Percentiles rank a stretch among this genome's conserved stretches.
Evolutionary conservation across 2,113 vertebrate genomes (phyloP).

Genomic region (Climacteris rufus): DNA sequence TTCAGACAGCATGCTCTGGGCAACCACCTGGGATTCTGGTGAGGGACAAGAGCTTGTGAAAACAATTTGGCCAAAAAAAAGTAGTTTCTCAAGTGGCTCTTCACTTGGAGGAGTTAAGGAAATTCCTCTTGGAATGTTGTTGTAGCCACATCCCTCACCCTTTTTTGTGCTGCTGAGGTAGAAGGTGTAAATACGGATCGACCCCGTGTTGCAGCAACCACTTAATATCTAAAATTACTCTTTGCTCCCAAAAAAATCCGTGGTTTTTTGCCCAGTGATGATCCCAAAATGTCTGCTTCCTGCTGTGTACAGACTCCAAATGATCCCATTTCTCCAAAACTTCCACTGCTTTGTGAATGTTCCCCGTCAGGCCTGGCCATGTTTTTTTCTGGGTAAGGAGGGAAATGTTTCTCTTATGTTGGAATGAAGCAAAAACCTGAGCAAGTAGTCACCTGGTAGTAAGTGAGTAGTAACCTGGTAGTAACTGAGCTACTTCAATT

Average conservation of each 20-base stretch:
- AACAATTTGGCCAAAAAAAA: background rate
- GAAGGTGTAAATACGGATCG: background rate
- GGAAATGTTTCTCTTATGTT: rapidly evolving
- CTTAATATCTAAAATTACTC: background rate
- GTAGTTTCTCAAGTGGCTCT: background rate
- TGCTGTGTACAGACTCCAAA: background rate
- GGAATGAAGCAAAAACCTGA: background rate
- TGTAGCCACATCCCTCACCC: background rate
- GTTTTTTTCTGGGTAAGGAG: background rate
- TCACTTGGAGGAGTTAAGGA: background rate
- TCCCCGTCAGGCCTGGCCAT: background rate
- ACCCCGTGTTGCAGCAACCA: rapidly evolving
- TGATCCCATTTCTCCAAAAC: background rate
- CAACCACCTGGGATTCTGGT: rapidly evolving
- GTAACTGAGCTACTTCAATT: background rate
- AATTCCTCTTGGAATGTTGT: background rate
- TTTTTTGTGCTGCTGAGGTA: background rate
- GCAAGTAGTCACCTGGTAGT: background rate
- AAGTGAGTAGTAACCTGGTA: background rate
- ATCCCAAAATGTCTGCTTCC: background rate
- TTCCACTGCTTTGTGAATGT: rapidly evolving
- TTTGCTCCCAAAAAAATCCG: background rate
- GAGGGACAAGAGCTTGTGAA: background rate
- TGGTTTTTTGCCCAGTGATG: rapidly evolving
- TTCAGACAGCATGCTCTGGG: background rate